A percentile compares a stretch with the other conserved stretches of the same genome.
These are phyloP conservation scores for Podotricha telesiphe DNA, from an alignment of 2,888 invertebrate species.

Conservation along the genomic window DNA sequence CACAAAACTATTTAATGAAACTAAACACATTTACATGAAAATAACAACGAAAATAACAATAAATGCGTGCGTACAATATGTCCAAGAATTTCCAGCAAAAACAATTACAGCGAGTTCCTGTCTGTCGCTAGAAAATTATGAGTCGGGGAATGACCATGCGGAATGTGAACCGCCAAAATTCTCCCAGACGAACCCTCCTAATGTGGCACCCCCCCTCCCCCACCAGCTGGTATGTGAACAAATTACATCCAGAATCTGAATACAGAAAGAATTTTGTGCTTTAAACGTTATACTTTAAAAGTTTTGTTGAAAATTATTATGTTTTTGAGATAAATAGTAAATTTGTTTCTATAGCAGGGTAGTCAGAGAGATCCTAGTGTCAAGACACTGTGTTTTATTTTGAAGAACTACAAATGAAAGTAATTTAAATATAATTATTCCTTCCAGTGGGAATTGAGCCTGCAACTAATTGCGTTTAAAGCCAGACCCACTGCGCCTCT, in stretches of 20 bases:
- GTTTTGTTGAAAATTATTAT: neutral
- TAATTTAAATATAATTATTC: too few species aligned
- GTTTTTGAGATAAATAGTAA: too few species aligned
- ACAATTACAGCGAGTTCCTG: constrained; percentile 63
- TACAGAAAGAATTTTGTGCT: constrained; percentile 29
- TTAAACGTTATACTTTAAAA: constrained; percentile 16
- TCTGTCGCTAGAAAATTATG: constrained; percentile 66
- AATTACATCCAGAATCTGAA: constrained; percentile 43
- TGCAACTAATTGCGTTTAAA: too few species aligned
- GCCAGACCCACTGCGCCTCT: too few species aligned
- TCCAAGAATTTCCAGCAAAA: constrained; percentile 53
- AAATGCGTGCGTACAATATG: constrained; percentile 43
- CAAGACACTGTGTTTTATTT: too few species aligned
- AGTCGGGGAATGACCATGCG: constrained; percentile 78
- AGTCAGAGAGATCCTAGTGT: too few species aligned
- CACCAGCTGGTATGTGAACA: constrained; percentile 60
- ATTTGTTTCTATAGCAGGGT: too few species aligned
- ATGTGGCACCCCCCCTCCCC: constrained; percentile 39
- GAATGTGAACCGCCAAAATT: constrained; percentile 72
- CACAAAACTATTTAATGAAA: constrained; percentile 26
- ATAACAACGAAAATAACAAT: constrained; percentile 45
- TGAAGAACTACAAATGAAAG: too few species aligned
- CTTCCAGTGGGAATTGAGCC: too few species aligned
- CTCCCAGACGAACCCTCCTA: constrained; percentile 48
- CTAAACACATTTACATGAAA: constrained; percentile 36